Conservation (phyloP, 1,140 invertebrate species). For the Cyrtorhinus lividipennis region DNA sequence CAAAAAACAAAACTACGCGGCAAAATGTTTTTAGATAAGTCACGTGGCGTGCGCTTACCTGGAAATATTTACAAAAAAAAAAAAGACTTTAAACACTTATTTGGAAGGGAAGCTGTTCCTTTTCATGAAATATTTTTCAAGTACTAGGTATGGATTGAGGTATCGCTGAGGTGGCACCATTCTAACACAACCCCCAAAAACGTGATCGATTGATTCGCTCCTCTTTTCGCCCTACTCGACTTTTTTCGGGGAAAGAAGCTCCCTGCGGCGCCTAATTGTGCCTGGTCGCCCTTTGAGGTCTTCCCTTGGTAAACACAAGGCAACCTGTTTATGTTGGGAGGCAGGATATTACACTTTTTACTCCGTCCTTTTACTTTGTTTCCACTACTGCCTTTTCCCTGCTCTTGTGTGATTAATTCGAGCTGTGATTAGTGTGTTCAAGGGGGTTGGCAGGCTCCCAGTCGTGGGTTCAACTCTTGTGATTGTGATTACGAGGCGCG, state of each 20-base stretch:
- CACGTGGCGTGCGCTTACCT: too few species aligned
- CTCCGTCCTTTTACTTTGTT: conserved; percentile 2
- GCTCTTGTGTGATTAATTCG: conserved; percentile 10
- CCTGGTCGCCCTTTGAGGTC: conserved; percentile 5
- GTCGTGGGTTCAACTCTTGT: background rate
- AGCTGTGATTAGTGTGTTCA: conserved; percentile 14
- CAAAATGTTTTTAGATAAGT: too few species aligned
- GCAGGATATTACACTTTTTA: conserved; percentile 15
- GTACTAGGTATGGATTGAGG: too few species aligned
- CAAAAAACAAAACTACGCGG: too few species aligned
- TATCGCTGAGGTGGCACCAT: too few species aligned
- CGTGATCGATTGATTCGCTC: too few species aligned
- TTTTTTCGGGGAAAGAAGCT: background rate
- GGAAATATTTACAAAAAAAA: too few species aligned
- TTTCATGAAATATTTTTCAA: too few species aligned
- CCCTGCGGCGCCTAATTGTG: conserved; percentile 6
- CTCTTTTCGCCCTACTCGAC: too few species aligned
- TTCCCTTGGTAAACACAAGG: conserved; percentile 7
- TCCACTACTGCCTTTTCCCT: background rate
- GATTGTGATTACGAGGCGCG: background rate
- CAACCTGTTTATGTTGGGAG: conserved; percentile 13
- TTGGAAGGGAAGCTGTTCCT: too few species aligned
- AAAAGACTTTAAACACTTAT: too few species aligned
- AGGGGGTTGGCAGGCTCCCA: background rate
- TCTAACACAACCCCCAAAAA: too few species aligned